These are phyloP conservation scores for Microcaecilia unicolor DNA, from an alignment of 2,797 vertebrate species.

Conservation along the genomic window DNA sequence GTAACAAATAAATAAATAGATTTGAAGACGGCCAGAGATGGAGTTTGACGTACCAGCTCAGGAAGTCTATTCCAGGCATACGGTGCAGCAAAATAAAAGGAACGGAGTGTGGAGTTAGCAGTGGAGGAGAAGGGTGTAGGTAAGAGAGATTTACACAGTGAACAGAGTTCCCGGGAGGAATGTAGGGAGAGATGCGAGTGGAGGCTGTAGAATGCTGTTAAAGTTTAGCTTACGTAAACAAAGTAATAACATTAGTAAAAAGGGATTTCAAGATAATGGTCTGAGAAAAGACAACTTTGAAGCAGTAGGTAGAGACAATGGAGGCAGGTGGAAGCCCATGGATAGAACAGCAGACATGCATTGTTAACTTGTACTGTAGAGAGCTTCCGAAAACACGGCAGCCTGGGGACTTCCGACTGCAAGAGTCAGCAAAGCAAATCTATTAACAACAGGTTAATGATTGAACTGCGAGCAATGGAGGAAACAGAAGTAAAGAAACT, in stretches of 20 bases:
- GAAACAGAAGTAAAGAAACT: neutral
- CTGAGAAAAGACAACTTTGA: fast-evolving
- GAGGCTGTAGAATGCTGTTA: too few species aligned
- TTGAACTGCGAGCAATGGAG: neutral
- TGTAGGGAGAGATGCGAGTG: too few species aligned
- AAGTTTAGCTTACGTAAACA: neutral
- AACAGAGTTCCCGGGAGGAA: too few species aligned
- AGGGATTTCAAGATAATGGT: neutral
- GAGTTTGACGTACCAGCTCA: too few species aligned
- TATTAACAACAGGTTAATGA: constrained; percentile 5
- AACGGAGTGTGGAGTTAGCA: too few species aligned
- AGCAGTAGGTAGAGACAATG: neutral
- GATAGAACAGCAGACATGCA: neutral
- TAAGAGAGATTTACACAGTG: too few species aligned
- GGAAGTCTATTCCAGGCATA: too few species aligned
- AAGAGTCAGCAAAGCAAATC: constrained; percentile 9
- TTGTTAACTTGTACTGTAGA: neutral
- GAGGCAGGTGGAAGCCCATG: neutral
- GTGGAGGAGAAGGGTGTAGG: too few species aligned
- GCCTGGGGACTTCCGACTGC: neutral
- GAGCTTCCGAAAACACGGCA: constrained; percentile 13
- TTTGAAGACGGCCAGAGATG: too few species aligned
- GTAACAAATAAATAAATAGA: too few species aligned
- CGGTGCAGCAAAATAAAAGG: too few species aligned
- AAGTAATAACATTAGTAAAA: neutral